These are phyloP conservation scores for Spodoptera litura DNA, from an alignment of 1,140 invertebrate genomes.

Conservation along the genomic window DNA sequence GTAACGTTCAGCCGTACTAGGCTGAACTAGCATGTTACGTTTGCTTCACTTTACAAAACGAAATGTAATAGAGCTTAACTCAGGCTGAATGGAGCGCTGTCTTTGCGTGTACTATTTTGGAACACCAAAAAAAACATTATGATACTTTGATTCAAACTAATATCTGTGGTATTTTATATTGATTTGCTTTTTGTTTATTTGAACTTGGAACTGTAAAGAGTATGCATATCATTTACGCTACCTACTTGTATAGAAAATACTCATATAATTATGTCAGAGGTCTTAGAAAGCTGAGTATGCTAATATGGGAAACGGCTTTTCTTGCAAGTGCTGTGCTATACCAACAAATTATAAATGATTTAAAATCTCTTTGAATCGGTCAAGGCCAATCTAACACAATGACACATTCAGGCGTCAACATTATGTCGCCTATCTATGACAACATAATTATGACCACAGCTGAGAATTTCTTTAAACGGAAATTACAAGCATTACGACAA, in stretches of 20 bases:
- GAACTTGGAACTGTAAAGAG: too few species aligned
- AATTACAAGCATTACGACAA: constrained; percentile 9
- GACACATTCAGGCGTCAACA: too few species aligned
- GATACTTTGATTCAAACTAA: too few species aligned
- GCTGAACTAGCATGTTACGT: constrained; percentile 25
- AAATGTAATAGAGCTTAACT: neutral
- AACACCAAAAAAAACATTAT: too few species aligned
- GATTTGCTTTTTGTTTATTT: too few species aligned
- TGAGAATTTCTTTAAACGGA: constrained; percentile 21
- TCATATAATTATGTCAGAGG: neutral
- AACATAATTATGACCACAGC: neutral
- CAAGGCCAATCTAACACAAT: neutral
- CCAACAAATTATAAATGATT: neutral
- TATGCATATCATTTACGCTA: too few species aligned
- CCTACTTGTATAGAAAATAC: neutral
- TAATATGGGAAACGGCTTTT: neutral
- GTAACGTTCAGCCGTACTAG: neutral
- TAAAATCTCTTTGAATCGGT: neutral
- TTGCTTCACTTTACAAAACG: neutral
- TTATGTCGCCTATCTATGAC: too few species aligned
- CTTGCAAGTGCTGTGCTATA: too few species aligned
- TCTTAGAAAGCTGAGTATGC: neutral
- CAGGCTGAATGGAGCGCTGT: neutral
- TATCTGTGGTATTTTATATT: too few species aligned
- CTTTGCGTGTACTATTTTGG: too few species aligned